Base-by-base conservation (phyloP, 2,113 vertebrate genomes). In the Anseranas semipalmata region DNA sequence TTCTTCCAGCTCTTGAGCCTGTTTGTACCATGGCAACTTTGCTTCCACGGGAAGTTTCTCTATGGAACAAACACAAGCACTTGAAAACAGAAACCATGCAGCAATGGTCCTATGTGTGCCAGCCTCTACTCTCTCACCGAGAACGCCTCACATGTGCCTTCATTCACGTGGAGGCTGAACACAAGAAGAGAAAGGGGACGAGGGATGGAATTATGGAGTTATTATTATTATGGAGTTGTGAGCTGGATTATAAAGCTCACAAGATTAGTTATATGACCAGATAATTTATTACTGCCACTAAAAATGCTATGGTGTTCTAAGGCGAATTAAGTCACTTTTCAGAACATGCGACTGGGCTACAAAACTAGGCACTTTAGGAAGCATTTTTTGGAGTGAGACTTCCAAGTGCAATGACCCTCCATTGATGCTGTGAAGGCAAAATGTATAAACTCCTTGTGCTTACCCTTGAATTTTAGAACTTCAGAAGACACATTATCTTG, bases 1-100 rank as follows among this genome's bases (percentile, higher is more conserved):
- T 96, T 99, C 99, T 46, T 99, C 99, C 79, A 99, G 94, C 88
- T 99, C 99, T 80, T 99, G 99, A 55, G 99, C 99, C 97, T 99
- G 99, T 94, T 99, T 99, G 90, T 98, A 99, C 99, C 99, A 99
- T 1, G 99, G 98, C n/a, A 99, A 95, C 93, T 99, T 99, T 15
- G 99, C 99, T 97, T 99, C 99, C 41, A 99, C 97, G 0, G 99
- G 99, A 65, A 99, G 97, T 68, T 99, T 99, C 97, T 99, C 99
- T 99, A 85, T 3, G 62, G 72, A 97, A 65, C 30, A 96, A 91
- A 85, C 27, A 71, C 10, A 96, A 76, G 18, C 24, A 87, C 4
- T 46, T 78, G 65, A 85, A 78, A 95, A 77, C 2, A 94, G 55
- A 67, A 95, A 87, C 14, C 41, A 72, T 2, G 18, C 0, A 20